These are phyloP conservation scores for Sula dactylatra DNA, from an alignment of 2,113 vertebrate genomes.

Conservation along the genomic window DNA sequence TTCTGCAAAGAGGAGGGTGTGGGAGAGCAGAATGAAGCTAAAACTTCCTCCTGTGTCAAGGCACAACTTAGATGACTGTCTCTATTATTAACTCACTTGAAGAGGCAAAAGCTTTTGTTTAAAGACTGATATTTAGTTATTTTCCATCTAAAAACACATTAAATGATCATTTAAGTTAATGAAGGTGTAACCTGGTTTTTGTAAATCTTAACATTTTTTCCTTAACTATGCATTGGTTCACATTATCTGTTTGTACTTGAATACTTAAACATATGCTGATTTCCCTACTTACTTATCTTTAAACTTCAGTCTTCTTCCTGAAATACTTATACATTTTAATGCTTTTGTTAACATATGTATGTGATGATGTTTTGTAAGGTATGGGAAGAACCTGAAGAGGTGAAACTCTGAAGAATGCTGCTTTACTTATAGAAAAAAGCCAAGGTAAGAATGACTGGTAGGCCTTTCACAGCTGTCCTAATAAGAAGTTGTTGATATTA, in stretches of 20 bases:
- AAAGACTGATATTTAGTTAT: background rate
- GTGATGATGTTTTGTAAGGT: background rate
- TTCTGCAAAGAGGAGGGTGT: background rate
- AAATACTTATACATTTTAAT: background rate
- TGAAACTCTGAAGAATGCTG: background rate
- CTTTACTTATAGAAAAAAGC: background rate
- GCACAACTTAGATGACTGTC: background rate
- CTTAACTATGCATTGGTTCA: background rate
- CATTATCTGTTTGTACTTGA: background rate
- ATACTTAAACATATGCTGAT: background rate
- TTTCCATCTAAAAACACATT: background rate
- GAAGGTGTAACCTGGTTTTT: background rate
- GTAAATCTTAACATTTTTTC: background rate
- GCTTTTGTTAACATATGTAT: background rate
- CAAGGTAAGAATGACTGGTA: background rate
- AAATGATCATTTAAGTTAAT: background rate
- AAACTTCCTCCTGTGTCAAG: background rate
- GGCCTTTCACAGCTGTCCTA: background rate
- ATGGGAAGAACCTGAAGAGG: background rate
- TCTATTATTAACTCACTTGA: background rate
- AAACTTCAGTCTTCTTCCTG: background rate
- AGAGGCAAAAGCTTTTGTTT: background rate
- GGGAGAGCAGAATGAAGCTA: background rate
- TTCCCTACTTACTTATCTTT: background rate
- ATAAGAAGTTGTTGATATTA: background rate